Base-by-base conservation (phyloP, 2,113 vertebrate genomes). In the Calypte anna region DNA sequence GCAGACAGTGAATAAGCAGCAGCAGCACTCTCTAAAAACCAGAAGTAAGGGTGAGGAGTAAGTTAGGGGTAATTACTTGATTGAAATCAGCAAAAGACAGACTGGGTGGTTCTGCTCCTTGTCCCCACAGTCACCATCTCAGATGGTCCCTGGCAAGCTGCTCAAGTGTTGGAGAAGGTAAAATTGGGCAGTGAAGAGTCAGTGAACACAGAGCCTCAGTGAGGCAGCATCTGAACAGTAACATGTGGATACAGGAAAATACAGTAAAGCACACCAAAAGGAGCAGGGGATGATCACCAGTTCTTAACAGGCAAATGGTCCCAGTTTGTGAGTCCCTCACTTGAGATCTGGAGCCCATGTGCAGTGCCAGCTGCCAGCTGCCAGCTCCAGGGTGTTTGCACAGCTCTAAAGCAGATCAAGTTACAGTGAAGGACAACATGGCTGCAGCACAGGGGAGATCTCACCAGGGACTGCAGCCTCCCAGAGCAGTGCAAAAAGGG, bases 361-460 rank as follows among this genome's bases (percentile, higher is more conserved):
- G 51, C n/a, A 57, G 20, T 5, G 18, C 7, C 17, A 46, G 66
- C 2, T 5, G 18, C 7, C 17, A 46, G 66, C 2, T 14, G 3
- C 40, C 62, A 16, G 64, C 61, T 69, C 44, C 50, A 4, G 4
- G 23, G 58, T 12, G 48, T 25, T 36, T 9, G 3, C 2, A 28
- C 70, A 27, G 83, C 79, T 5, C 54, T 0, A 1, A 6, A 13
- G 0, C 9, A 31, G 7, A 50, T n/a, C 20, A 0, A 23, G 76
- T 43, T 30, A 36, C 20, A 0, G 58, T 53, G 63, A 31, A 33
- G 55, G 50, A 27, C 78, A 46, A 7, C 3, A 9, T 3, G 31
- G 2, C 40, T 1, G 6, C 14, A 11, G 46, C 2, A 16, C 31
- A 16, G 75, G 81, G 25, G 13, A 11, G 31, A n/a, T 3, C 53